Conservation (phyloP, 2,797 vertebrate species). For the Amphiprion clarkii region DNA sequence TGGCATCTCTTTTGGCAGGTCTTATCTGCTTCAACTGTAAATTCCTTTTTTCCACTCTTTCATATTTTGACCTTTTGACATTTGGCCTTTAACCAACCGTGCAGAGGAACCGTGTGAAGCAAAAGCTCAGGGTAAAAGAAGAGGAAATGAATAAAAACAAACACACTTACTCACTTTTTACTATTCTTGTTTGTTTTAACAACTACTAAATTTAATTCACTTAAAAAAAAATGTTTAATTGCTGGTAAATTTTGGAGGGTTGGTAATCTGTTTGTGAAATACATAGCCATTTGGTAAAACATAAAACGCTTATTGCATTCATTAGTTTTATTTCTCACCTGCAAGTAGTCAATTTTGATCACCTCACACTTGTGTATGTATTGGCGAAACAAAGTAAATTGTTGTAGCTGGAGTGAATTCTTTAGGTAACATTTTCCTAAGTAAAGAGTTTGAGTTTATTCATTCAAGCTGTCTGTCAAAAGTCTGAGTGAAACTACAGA, state of each 20-base stretch:
- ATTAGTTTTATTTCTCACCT: neutral
- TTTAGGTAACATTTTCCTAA: neutral
- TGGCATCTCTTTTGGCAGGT: neutral
- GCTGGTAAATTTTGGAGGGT: too few relatives aligned
- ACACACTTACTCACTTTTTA: neutral
- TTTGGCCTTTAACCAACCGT: neutral
- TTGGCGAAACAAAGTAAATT: neutral
- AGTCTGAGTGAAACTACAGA: constrained; percentile 18
- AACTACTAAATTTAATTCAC: too few relatives aligned
- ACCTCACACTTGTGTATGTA: constrained; percentile 2
- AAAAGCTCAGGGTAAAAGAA: too few relatives aligned
- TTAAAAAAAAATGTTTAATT: too few relatives aligned
- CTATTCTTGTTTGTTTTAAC: neutral
- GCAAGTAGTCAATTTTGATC: neutral
- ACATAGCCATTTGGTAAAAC: too few relatives aligned
- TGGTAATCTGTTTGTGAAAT: too few relatives aligned
- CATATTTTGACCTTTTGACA: neutral
- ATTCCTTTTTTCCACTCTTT: neutral
- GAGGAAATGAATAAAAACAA: neutral
- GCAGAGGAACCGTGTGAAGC: neutral
- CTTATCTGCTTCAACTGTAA: constrained; percentile 7
- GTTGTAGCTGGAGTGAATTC: neutral
- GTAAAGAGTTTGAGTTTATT: neutral
- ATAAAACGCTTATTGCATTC: too few relatives aligned
- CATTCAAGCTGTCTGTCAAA: neutral